These are phyloP conservation scores for Halcyon senegalensis DNA, from an alignment of 2,113 vertebrate species.

Conservation along the genomic window DNA sequence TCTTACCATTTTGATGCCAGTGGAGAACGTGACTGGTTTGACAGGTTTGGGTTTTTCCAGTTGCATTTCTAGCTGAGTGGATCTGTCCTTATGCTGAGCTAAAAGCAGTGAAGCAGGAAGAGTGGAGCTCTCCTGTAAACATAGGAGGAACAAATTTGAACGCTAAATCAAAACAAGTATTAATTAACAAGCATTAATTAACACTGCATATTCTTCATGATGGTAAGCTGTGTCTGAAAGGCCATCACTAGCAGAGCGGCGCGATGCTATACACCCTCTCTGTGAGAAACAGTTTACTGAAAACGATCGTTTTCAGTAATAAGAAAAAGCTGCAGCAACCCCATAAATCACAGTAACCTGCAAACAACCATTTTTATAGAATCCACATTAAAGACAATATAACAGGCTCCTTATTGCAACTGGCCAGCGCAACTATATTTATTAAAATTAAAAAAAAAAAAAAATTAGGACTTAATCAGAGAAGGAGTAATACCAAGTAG, in stretches of 20 bases:
- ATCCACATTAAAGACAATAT: constrained; percentile 76
- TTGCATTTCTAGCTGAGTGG: constrained; percentile 89
- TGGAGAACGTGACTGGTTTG: constrained; percentile 93
- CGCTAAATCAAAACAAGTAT: neutral
- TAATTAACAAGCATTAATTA: neutral
- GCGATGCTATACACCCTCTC: neutral
- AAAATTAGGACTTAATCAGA: constrained; percentile 73
- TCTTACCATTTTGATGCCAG: constrained; percentile 95
- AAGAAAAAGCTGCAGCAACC: constrained; percentile 69
- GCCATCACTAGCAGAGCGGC: neutral
- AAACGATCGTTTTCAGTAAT: constrained; percentile 67
- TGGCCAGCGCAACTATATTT: constrained; percentile 53
- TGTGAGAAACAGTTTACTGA: constrained; percentile 49
- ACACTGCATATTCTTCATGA: neutral
- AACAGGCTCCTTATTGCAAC: constrained; percentile 70
- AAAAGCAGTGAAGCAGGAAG: constrained; percentile 92
- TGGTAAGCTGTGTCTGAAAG: constrained; percentile 7
- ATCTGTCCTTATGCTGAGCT: constrained; percentile 93
- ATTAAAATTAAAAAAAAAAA: constrained; percentile 67
- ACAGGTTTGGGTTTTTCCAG: constrained; percentile 89
- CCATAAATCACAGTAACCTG: constrained; percentile 75
- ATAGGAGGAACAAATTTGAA: constrained; percentile 23
- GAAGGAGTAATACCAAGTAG: constrained; percentile 66
- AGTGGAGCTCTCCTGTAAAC: constrained; percentile 89
- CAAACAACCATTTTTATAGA: constrained; percentile 76